Conservation (phyloP, 2,888 invertebrate genomes). For the Caenorhabditis sp. region DNA sequence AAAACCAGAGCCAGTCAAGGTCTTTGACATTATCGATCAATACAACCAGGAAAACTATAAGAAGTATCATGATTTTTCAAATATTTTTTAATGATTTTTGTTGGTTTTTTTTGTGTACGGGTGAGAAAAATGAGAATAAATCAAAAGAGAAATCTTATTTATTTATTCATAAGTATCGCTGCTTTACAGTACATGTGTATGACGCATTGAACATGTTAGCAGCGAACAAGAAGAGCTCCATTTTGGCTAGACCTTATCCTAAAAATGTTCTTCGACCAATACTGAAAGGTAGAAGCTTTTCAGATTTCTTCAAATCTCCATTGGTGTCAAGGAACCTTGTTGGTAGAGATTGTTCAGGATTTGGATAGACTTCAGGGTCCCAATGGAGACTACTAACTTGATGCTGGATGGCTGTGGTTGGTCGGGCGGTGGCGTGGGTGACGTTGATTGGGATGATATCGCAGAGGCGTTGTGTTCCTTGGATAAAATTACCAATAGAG, state of each 20-base stretch:
- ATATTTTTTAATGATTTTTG: not conserved
- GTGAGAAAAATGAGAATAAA: constrained; percentile 21
- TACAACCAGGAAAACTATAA: constrained; percentile 23
- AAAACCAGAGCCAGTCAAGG: constrained; percentile 35
- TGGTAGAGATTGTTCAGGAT: constrained; percentile 52
- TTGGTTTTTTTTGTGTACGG: too few relatives aligned
- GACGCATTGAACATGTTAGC: constrained; percentile 43
- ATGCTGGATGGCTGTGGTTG: constrained; percentile 39
- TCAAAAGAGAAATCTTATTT: not conserved
- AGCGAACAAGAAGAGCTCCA: constrained; percentile 50
- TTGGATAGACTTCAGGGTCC: constrained; percentile 48
- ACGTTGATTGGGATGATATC: constrained; percentile 48
- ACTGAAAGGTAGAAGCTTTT: constrained; percentile 54
- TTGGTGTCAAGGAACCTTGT: constrained; percentile 44
- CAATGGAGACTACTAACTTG: constrained; percentile 43
- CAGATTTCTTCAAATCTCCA: constrained; percentile 40
- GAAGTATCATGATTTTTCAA: constrained; percentile 22
- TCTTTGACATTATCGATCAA: constrained; percentile 35
- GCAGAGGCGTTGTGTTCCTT: constrained; percentile 43
- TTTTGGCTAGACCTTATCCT: constrained; percentile 51
- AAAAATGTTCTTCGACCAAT: constrained; percentile 52
- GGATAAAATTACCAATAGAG: constrained; percentile 42
- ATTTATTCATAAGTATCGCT: too few relatives aligned
- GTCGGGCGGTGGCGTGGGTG: constrained; percentile 29
- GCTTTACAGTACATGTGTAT: too few relatives aligned